Percentiles rank a stretch among this genome's conserved stretches.
phyloP scores from a whole-genome alignment of 2,888 invertebrate species.

The Elysia crispata region DNA sequence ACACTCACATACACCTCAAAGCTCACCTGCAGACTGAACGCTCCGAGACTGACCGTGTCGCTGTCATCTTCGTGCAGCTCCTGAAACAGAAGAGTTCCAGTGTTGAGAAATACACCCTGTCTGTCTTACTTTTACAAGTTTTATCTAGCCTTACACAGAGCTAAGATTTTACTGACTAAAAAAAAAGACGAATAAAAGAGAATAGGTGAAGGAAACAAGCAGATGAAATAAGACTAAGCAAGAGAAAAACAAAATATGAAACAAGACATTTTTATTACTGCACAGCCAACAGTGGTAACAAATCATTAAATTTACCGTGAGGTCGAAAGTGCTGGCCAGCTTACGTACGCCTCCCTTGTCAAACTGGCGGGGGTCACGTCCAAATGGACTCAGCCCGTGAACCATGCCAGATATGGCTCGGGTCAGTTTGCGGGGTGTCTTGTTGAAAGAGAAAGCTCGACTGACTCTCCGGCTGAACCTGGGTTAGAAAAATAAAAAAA shows the following conservation, averaged over 20 bases:
- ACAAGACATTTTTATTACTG: constrained; percentile 20
- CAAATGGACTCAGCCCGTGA: constrained; percentile 67
- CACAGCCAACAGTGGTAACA: too few species aligned
- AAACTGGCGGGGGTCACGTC: constrained; percentile 57
- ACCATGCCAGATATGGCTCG: constrained; percentile 89
- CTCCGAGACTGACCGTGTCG: constrained; percentile 69
- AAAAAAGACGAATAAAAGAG: neutral
- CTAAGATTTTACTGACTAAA: too few species aligned
- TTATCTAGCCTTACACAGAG: too few species aligned
- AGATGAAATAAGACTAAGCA: neutral
- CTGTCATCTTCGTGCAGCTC: constrained; percentile 64
- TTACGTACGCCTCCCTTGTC: constrained; percentile 59
- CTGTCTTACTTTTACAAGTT: too few species aligned
- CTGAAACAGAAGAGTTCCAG: constrained; percentile 51
- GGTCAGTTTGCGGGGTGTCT: constrained; percentile 90
- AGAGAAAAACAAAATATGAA: constrained; percentile 4
- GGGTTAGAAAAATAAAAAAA: constrained; percentile 9
- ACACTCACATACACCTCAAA: too few species aligned
- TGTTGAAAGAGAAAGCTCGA: constrained; percentile 95
- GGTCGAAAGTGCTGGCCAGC: constrained; percentile 68
- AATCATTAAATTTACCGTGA: constrained; percentile 68
- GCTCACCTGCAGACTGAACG: constrained; percentile 64
- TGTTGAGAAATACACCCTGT: too few species aligned
- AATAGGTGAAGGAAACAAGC: neutral
- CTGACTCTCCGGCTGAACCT: constrained; percentile 83